Conservation (phyloP, 1,140 invertebrate species). For the Orchestia grillus region DNA sequence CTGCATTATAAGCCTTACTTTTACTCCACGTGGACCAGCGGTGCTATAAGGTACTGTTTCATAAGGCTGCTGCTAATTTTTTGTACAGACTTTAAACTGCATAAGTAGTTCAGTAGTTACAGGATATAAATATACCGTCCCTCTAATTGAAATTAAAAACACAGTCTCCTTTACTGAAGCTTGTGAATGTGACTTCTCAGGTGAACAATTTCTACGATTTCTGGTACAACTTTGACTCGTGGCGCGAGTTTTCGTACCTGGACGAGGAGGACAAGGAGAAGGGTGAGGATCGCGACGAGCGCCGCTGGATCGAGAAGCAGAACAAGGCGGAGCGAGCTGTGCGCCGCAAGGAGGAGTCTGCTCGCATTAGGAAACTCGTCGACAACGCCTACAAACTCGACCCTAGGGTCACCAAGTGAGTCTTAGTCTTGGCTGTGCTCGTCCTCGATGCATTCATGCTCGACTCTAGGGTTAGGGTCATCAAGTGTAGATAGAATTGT, state of each 20-base stretch:
- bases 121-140: too few relatives aligned
- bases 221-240: conserved; percentile 98
- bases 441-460: too few relatives aligned
- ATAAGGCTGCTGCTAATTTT: too few relatives aligned
- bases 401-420: conserved; percentile 81
- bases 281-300: conserved; percentile 93
- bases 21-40: too few relatives aligned
- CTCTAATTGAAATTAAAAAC: too few relatives aligned
- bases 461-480: too few relatives aligned
- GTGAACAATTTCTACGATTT: conserved; percentile 90
- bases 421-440: too few relatives aligned
- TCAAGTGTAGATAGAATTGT: too few relatives aligned
- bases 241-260: conserved; percentile 98
- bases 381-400: conserved; percentile 95
- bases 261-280: conserved; percentile 99
- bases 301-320: conserved; percentile 97
- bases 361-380: conserved; percentile 87
- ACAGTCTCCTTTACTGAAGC: neutral
- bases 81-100: too few relatives aligned
- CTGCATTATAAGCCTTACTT: too few relatives aligned
- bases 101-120: too few relatives aligned
- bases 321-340: conserved; percentile 93
- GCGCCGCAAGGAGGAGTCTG: conserved; percentile 96
- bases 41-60: too few relatives aligned
- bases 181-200: conserved; percentile 71